Conservation (phyloP, 2,797 vertebrate species). For the Pyrocephalus nanus region DNA sequence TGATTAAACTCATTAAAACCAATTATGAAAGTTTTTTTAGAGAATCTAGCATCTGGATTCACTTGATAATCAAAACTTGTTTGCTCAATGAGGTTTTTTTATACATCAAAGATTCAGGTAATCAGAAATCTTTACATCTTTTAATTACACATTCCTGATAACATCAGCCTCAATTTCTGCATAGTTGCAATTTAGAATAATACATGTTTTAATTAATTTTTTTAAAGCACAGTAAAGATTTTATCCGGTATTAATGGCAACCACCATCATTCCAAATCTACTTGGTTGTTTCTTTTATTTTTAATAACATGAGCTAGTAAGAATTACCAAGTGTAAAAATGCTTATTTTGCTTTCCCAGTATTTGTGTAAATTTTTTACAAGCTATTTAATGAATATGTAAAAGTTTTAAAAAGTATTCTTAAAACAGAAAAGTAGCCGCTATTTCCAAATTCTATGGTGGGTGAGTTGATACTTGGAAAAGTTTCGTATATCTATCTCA, state of each 20-base stretch:
- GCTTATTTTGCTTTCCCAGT: not conserved
- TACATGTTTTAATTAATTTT: not conserved
- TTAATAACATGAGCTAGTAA: not conserved
- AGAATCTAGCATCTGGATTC: not conserved
- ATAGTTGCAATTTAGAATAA: not conserved
- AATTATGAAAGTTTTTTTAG: not conserved
- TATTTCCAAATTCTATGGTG: not conserved
- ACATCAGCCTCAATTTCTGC: not conserved
- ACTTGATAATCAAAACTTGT: not conserved
- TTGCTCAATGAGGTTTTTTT: not conserved
- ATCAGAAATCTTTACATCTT: constrained; percentile 5
- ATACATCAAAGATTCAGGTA: not conserved
- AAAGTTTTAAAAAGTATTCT: not conserved
- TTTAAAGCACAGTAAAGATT: not conserved
- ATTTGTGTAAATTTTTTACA: not conserved
- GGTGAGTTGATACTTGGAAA: not conserved
- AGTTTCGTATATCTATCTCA: not conserved
- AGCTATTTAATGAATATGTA: not conserved
- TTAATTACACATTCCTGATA: not conserved
- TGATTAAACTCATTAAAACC: not conserved
- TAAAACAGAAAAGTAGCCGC: not conserved
- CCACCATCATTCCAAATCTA: not conserved
- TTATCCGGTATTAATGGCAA: not conserved
- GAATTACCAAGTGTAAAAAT: not conserved
- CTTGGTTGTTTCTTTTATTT: not conserved